phyloP scores from a whole-genome alignment of 1,140 invertebrate genomes.

The Linepithema humile region DNA sequence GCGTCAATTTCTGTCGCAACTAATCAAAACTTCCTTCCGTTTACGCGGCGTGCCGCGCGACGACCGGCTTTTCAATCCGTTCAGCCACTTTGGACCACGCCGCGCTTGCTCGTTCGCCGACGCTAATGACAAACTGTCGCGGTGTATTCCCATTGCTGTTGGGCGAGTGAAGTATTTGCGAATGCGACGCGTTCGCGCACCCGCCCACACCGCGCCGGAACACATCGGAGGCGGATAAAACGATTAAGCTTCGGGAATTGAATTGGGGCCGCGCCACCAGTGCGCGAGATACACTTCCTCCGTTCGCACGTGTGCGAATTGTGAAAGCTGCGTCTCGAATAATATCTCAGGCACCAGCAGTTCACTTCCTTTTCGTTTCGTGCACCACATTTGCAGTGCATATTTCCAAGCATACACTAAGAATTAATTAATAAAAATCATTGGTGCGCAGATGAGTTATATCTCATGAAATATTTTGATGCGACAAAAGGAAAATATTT shows the following conservation, averaged over 20 bases:
- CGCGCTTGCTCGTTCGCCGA: neutral
- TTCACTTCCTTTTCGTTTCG: neutral
- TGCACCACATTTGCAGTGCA: no score
- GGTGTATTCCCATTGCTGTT: conserved; percentile 1
- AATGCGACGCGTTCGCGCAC: conserved; percentile 4
- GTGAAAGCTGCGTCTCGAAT: conserved; percentile 21
- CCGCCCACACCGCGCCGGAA: conserved; percentile 2
- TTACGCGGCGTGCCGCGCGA: conserved; percentile 43
- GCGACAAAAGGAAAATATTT: no score
- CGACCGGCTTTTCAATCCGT: conserved; percentile 63
- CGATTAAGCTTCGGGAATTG: conserved; percentile 47
- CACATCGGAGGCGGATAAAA: conserved; percentile 44
- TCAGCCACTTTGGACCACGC: neutral
- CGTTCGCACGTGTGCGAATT: conserved; percentile 24
- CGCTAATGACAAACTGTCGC: conserved; percentile 20
- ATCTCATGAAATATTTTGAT: no score
- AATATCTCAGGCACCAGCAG: conserved; percentile 14
- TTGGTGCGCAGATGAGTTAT: no score
- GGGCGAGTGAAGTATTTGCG: conserved; percentile 32
- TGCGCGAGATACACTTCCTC: conserved; percentile 19
- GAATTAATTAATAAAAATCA: no score
- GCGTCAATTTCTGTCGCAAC: conserved; percentile 74
- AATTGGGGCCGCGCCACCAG: conserved; percentile 11
- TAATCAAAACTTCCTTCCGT: conserved; percentile 77
- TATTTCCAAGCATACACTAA: no score